Conservation (phyloP, 1,140 invertebrate genomes). For the Mya arenaria region DNA sequence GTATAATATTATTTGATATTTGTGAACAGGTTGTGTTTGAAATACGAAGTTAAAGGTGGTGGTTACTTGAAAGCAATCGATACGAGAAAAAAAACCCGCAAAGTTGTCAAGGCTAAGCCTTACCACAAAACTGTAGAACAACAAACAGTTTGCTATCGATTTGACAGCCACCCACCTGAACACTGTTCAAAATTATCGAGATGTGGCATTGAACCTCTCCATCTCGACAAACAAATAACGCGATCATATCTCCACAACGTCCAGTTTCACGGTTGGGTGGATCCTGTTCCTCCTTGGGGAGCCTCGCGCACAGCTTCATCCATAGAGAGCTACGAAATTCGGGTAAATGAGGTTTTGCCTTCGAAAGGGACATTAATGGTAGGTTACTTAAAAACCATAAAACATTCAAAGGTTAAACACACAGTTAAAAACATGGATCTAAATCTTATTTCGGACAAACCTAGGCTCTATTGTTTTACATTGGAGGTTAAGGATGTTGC, state of each 20-base stretch:
- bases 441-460: not conserved
- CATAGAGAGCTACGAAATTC: not conserved
- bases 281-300: not conserved
- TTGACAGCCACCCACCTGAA: not conserved
- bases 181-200: not conserved
- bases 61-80: slow-evolving; percentile 21
- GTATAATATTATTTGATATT: not conserved
- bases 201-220: not conserved
- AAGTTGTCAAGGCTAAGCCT: not conserved
- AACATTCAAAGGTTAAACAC: not conserved
- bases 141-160: slow-evolving; percentile 22
- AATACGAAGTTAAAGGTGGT: slow-evolving; percentile 3
- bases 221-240: not conserved
- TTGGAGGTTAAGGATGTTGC: slow-evolving; percentile 35
- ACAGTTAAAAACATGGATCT: not conserved
- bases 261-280: slow-evolving; percentile 1
- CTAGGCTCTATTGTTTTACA: slow-evolving; percentile 7
- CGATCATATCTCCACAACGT: not conserved
- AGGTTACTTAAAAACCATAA: not conserved
- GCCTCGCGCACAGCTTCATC: not conserved
- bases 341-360: not conserved
- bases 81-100: not conserved
- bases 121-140: not conserved
- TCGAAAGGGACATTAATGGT: not conserved
- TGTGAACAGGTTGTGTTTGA: slow-evolving; percentile 22